Evolutionary conservation across 1,140 invertebrate genomes (phyloP).

Genomic region (Atta cephalotes): DNA sequence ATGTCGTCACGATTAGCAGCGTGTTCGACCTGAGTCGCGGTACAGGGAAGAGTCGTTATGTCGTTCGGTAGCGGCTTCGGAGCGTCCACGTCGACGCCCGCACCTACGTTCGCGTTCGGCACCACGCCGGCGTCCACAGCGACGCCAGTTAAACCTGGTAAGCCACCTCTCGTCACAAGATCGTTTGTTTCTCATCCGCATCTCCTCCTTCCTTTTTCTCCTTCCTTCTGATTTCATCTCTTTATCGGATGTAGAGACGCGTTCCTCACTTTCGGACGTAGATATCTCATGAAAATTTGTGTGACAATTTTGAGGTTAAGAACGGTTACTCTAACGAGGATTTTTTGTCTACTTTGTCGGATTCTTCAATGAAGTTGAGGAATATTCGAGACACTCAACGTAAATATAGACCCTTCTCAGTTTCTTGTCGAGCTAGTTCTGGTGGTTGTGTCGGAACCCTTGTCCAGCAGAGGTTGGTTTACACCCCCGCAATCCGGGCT

Average conservation of each 20-base stretch:
- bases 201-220: not conserved
- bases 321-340: not conserved
- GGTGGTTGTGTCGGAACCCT: slow-evolving; percentile 65
- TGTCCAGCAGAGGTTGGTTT: slow-evolving; percentile 78
- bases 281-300: not conserved
- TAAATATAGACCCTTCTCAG: not conserved
- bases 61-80: slow-evolving; percentile 83
- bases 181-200: slow-evolving; percentile 16
- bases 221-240: too few relatives aligned
- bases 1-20: not conserved
- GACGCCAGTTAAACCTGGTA: slow-evolving; percentile 82
- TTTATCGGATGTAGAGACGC: not conserved
- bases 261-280: not conserved
- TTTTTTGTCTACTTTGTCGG: too few relatives aligned
- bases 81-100: slow-evolving; percentile 75
- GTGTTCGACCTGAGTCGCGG: not conserved
- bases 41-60: slow-evolving; percentile 73
- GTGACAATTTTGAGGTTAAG: slow-evolving; percentile 36
- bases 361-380: too few relatives aligned
- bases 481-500: slow-evolving; percentile 77
- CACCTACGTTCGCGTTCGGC: slow-evolving; percentile 81
- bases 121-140: slow-evolving; percentile 76
- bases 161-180: slow-evolving; percentile 68
- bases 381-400: not conserved
- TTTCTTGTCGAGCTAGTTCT: slow-evolving; percentile 41